Base-by-base conservation (phyloP, 2,797 vertebrate species). In the Pangasius mekongensis region DNA sequence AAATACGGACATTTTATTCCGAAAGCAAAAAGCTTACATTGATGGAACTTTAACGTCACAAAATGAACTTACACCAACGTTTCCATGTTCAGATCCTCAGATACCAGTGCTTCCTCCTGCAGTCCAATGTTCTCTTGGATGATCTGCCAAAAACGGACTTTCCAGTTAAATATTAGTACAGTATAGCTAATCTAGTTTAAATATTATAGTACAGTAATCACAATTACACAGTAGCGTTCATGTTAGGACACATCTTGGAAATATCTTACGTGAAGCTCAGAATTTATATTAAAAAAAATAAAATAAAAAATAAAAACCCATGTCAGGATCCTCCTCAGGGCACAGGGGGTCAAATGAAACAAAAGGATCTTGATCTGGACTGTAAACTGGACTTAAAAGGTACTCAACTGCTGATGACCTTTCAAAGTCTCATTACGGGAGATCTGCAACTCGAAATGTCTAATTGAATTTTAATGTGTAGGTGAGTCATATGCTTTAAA, bases 81-180 rank as follows among this genome's bases (percentile, higher is more conserved):
- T 93, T 99, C 98, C 95, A 99, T 95, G 93, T 99, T 99, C 86
- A 99, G 94, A 93, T 99, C 98, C 90, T 99, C 98, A 82, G 97
- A 97, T 3, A 96, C 93, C 80, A 96, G 95, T 69, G 96, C 91
- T 90, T 97, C 97, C 84, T 96, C 95, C 69, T 96, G 95, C 83
- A 96, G 96, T 74, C 97, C 96, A 43, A 98, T 97, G 90, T 97
- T 97, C 90, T 97, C 98, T 91, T 97, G 97, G 93, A 99, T 98
- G 86, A 99, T 99, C 98, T 97, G 90, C 69, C 91, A 83, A 83
- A 87, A 87, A 43, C 5, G 84, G 30, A 76, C 39, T 10, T 66
- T 67, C 13, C 24, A 89, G 33, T 77, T 54, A 71, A 47, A 60
- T 20, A 62, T 39, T 14, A 49, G 10, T 66, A 20, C 83, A 66